Percentiles rank a stretch among this genome's conserved stretches.
phyloP scores from a whole-genome alignment of 2,113 vertebrate genomes.

The Podarcis cretensis region DNA sequence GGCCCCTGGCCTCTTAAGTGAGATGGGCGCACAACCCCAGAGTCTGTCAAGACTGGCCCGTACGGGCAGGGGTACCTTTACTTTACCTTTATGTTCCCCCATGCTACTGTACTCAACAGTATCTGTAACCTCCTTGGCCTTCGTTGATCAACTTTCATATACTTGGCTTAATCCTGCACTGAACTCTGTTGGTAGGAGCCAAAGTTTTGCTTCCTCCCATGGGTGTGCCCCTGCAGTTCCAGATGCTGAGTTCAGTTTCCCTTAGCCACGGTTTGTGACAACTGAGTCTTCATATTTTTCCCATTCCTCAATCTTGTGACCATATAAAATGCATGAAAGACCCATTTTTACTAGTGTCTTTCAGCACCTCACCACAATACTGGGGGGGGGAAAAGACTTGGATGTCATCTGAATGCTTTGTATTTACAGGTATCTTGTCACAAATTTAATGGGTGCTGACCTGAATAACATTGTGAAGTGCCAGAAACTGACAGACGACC shows the following conservation, averaged over 20 bases:
- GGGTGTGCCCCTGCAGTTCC: neutral
- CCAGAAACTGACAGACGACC: slow-evolving; percentile 94
- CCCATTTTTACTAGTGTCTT: neutral
- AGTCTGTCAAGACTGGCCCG: too few relatives aligned
- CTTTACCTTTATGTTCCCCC: too few relatives aligned
- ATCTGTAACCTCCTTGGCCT: neutral
- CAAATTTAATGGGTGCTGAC: slow-evolving; percentile 97
- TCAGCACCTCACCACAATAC: neutral
- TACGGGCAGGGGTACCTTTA: too few relatives aligned
- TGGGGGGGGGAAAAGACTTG: neutral
- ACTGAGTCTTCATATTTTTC: neutral
- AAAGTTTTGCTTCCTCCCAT: neutral
- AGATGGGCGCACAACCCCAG: too few relatives aligned
- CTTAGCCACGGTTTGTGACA: neutral
- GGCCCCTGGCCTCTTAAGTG: too few relatives aligned
- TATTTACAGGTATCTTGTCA: slow-evolving; percentile 91
- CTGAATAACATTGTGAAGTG: slow-evolving; percentile 98
- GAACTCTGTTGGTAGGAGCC: neutral
- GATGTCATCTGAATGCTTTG: slow-evolving; percentile 15
- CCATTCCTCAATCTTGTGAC: neutral
- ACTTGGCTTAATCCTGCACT: neutral
- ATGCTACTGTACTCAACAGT: neutral
- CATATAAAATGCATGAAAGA: neutral
- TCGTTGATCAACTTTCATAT: neutral
- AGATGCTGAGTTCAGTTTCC: neutral